These are phyloP conservation scores for Carettochelys insculpta DNA, from an alignment of 2,113 vertebrate genomes.

Conservation along the genomic window DNA sequence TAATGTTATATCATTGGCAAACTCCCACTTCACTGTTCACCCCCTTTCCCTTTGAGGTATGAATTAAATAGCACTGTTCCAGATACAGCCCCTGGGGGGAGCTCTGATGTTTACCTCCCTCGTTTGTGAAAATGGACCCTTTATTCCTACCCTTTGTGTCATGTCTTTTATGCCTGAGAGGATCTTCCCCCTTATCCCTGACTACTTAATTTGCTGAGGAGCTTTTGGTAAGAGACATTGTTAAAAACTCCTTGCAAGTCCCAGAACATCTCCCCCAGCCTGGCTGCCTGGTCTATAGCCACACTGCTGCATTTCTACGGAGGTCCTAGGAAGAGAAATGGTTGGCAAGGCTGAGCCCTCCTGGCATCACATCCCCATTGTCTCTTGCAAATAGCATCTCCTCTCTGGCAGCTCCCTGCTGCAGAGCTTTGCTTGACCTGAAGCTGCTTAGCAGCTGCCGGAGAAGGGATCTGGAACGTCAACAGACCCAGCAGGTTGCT, in stretches of 20 bases:
- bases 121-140: neutral
- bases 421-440: neutral
- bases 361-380: too few relatives aligned
- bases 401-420: neutral
- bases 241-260: neutral
- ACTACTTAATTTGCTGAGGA: neutral
- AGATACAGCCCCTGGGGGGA: neutral
- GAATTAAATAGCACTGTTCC: neutral
- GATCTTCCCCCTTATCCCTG: neutral
- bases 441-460: neutral
- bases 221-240: neutral
- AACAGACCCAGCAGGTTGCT: neutral
- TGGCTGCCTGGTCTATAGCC: neutral
- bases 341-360: neutral
- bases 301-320: neutral
- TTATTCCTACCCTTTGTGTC: neutral
- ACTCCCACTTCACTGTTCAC: too few relatives aligned
- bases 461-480: neutral
- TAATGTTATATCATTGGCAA: neutral
- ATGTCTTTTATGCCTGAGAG: neutral
- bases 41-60: neutral
- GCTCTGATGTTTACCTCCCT: neutral
- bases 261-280: neutral
- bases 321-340: neutral
- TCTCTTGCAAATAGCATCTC: neutral